Conservation (phyloP, 2,888 invertebrate species). For the Andricus quercusramuli region DNA sequence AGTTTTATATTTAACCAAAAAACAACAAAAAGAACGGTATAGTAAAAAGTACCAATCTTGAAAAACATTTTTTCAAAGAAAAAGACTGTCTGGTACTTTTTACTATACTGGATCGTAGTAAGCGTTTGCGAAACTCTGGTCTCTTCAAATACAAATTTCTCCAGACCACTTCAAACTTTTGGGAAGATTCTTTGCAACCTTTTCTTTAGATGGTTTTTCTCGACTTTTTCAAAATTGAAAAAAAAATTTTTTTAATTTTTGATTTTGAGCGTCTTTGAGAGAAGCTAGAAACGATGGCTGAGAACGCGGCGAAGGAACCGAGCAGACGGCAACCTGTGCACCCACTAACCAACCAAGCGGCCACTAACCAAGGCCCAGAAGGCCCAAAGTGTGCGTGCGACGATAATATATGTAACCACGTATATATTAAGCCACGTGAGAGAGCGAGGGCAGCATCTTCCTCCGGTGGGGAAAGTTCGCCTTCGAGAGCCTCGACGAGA, state of each 20-base stretch:
- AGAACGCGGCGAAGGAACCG: slow-evolving; percentile 56
- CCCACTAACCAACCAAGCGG: slow-evolving; percentile 68
- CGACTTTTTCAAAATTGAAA: no score
- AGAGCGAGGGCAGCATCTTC: slow-evolving; percentile 50
- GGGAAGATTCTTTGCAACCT: no score
- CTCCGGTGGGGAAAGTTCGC: slow-evolving; percentile 52
- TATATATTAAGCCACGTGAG: slow-evolving; percentile 56
- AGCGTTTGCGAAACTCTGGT: no score
- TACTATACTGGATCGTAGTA: background rate
- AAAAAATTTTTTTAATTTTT: background rate
- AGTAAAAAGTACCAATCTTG: no score
- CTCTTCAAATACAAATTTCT: no score
- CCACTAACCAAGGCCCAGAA: slow-evolving; percentile 67
- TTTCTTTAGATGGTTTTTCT: no score
- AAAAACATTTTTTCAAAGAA: no score
- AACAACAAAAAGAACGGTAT: no score
- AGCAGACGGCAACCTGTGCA: slow-evolving; percentile 67
- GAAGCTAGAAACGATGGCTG: slow-evolving; percentile 44
- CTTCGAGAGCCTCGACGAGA: slow-evolving; percentile 42
- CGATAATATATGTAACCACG: slow-evolving; percentile 70
- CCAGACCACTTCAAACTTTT: no score
- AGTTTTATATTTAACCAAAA: no score
- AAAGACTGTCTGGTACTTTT: background rate
- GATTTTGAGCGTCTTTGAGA: slow-evolving; percentile 18
- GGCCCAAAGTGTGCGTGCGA: slow-evolving; percentile 65